Evolutionary conservation across 2,888 invertebrate genomes (phyloP), one percentile per base, ranked within the genome.

Genomic region (Microplitis manilae): DNA sequence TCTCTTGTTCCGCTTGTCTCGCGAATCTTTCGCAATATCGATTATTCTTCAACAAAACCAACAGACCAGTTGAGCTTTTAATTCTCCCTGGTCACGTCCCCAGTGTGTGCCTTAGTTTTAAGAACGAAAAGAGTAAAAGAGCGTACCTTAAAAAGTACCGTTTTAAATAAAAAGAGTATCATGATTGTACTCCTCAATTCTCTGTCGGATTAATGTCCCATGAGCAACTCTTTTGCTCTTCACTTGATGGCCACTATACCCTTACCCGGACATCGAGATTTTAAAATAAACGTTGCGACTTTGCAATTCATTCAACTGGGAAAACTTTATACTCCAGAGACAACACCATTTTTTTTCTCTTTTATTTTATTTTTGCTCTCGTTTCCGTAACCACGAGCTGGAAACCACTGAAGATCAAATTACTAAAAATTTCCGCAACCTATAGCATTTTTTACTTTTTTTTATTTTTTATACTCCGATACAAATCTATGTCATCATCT

Each of bases 11-110:
- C 72, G n/a, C 20, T 59, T 59, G 39, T 8, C 20, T 62, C 6
- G 13, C 59, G 70, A 77, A 80, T 62, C 75, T 73, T 73, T 65
- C 73, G 40, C 68, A 61, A 76, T 81, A 84, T 84, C 82, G 84
- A 84, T 83, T 80, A 79, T 79, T 67, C 73, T 64, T 64, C 67
- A 1, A 62, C 40, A 40, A 62, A 61, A 40, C 38, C 6, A 73
- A 62, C 17, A 41, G n/a, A 60, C 20, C 50, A 30, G 61, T 38
- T 7, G 41, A n/a, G 15, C 13, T 71, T 50, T 50, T 50, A 50
- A 50, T 50, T 13, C 50, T 50, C 50, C n/a, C 20, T 6, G 6
- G 59, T n/a, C 38, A 71, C 38, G 61, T 13, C 17, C 8, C 13
- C 8, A 8, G 40, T 62, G 38, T 61, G 17, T 61, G 71, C 15